Conservation (phyloP, 2,888 invertebrate species). For the Melanotus villosus region DNA sequence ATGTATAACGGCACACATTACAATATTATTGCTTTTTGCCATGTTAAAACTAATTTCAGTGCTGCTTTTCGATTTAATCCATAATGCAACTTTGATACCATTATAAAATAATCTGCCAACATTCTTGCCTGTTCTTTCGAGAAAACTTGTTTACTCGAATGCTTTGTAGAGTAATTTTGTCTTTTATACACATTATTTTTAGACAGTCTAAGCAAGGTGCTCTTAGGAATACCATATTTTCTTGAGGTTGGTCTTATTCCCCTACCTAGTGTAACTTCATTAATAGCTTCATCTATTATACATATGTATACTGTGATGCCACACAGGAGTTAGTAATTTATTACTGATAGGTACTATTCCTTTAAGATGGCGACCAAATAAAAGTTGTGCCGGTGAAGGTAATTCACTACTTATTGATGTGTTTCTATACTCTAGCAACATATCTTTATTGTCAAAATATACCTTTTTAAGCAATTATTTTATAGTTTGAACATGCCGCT, state of each 20-base stretch:
- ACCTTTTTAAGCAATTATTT: too few relatives aligned
- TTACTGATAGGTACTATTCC: too few relatives aligned
- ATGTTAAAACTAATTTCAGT: slow-evolving; percentile 6
- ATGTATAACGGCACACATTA: too few relatives aligned
- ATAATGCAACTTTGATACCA: slow-evolving; percentile 10
- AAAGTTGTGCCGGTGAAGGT: too few relatives aligned
- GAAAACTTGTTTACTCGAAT: slow-evolving; percentile 26
- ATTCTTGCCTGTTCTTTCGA: slow-evolving; percentile 2
- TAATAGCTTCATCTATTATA: slow-evolving; percentile 5
- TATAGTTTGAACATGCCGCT: too few relatives aligned
- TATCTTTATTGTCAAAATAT: too few relatives aligned
- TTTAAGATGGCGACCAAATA: too few relatives aligned
- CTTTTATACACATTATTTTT: slow-evolving; percentile 6
- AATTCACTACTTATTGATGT: too few relatives aligned
- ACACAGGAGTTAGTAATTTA: too few relatives aligned
- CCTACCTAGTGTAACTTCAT: slow-evolving; percentile 5
- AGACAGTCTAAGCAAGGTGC: not conserved
- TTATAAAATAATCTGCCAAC: slow-evolving; percentile 14
- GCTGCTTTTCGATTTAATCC: slow-evolving; percentile 12
- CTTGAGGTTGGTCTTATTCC: not conserved
- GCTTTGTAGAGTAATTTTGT: slow-evolving; percentile 15
- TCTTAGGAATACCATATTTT: slow-evolving; percentile 16
- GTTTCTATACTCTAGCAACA: too few relatives aligned
- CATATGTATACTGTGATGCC: too few relatives aligned
- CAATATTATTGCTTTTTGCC: too few relatives aligned